Base-by-base conservation (phyloP, 2,888 invertebrate species). In the Pseudococcus viburni region DNA sequence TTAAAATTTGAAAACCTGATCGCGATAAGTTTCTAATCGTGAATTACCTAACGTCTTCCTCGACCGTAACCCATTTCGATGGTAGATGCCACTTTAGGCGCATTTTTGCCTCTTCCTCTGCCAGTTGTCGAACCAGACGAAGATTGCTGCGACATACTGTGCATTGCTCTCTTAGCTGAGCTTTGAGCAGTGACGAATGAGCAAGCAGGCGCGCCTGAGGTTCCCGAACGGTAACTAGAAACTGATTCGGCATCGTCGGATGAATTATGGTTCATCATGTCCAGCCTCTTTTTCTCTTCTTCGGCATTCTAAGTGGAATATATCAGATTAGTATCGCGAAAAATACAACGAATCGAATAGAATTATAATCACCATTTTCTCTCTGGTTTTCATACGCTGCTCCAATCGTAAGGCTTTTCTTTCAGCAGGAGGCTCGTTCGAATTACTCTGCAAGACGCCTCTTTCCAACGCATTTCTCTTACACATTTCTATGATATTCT, bases 361-460 rank as follows among this genome's bases (percentile, higher is more conserved):
- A 84, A 42, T 9, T 3, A 42, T 42, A 42, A 42, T 19, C 19
- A 55, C 55, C 42, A 55, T 22, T 22, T 33, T 6, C 39, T 59
- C 55, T n/a, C 85, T 33, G 0, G 85, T 48, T 7, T 59, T 85
- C 59, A 33, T 85, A 1, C 59, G 26, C 15, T 85, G 85, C 22
- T 85, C 85, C 6, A 15, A 11, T 33, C 85, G 26, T 7, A 46
- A 12, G 6, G 42, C 42, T 85, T 55, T 85, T 5, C 85, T 59
- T 15, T 85, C 55, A 4, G 85, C 55, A 0, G 85, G 85, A 0
- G 85, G 55, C 17, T 33, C 39, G 17, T 85, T 85, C 1, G 55
- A 59, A 55, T 85, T 55, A 15, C 51, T 59, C 12, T 85, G 55
- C 12, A 85, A 33, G 1, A 85, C 85, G 3, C 85, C 85, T n/a